Base-by-base conservation (phyloP, 1,140 invertebrate genomes). In the Meteorus sp. region DNA sequence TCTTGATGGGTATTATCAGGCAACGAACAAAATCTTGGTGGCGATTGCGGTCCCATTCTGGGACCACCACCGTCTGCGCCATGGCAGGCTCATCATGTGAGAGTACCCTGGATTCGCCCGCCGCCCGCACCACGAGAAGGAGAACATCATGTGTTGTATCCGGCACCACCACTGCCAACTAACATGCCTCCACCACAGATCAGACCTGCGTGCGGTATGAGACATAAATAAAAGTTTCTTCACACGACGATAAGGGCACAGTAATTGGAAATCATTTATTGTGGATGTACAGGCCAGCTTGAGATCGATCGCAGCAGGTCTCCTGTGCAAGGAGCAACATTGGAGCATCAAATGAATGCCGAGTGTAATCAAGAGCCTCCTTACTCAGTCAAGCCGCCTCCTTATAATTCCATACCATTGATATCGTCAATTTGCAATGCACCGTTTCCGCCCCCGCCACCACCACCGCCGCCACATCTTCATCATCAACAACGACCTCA, bases 101-200 rank as follows among this genome's bases (percentile, higher is more conserved):
- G 75, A 56, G 65, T 72, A 41, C 69, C 73, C 22, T 76, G 74
- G 58, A 71, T 62, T 39, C 66, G 77, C 33, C 75, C 76, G 27
- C 75, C 74, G 2, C 74, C 72, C 2, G 64, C 61, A 31, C 65
- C 68, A 33, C 63, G 71, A 22, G 73, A 75, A 4, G 65, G 63
- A 19, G 71, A 75, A 3, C 68, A 69, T 41, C 65, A 67, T 39
- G 19, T 64, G 53, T 22, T 67, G 19, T 74, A 69, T 59, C 71
- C 71, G 1, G 58, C 65, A 8, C 61, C 56, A 7, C 65, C 74
- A 37, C 71, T 75, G 15, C 76, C 75, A 1, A 70, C 68, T 35
- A 79, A 76, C 25, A 71, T 78, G 63, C 75, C 76, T 54, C 76
- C 76, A n/a, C 77, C 77, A 13, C 76, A 78, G 53, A 69, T 78